These are phyloP conservation scores for Sebastes ruberrimus DNA, from an alignment of 2,797 vertebrate genomes.

Conservation along the genomic window DNA sequence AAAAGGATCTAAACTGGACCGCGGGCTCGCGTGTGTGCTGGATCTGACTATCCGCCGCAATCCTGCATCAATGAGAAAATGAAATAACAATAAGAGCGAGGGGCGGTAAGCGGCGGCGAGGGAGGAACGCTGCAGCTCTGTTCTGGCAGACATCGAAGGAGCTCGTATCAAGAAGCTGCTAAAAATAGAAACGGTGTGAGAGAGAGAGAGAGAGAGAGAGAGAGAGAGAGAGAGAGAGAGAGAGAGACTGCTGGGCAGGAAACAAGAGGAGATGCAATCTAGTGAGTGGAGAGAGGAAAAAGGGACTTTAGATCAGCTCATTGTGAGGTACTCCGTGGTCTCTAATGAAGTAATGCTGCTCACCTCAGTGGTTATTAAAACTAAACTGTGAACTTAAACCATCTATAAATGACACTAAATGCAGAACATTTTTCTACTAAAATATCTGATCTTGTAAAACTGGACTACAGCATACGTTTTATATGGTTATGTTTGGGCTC, in stretches of 20 bases:
- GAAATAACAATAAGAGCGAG: slow-evolving; percentile 39
- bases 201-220: neutral
- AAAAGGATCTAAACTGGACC: slow-evolving; percentile 18
- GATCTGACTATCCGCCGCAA: slow-evolving; percentile 22
- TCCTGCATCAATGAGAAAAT: slow-evolving; percentile 23
- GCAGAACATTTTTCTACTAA: neutral
- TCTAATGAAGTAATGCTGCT: neutral
- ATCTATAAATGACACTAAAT: neutral
- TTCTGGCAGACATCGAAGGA: slow-evolving; percentile 18
- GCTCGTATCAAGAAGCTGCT: slow-evolving; percentile 27
- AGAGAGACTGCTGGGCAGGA: slow-evolving; percentile 7
- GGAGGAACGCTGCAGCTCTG: neutral
- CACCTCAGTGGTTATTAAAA: neutral
- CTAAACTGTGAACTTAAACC: neutral
- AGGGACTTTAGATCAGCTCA: neutral
- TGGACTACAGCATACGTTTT: too few species aligned
- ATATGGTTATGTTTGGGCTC: neutral
- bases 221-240: neutral
- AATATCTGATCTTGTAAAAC: neutral
- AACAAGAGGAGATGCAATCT: slow-evolving; percentile 5
- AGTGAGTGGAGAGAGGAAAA: neutral
- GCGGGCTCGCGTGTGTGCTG: neutral
- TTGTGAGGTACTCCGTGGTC: neutral
- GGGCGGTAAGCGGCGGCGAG: neutral
- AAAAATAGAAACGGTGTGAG: slow-evolving; percentile 47